A percentile compares a stretch with the other conserved stretches of the same genome.
Conservation (phyloP, 2,888 invertebrate genomes). For the Hecatera dysodea region DNA sequence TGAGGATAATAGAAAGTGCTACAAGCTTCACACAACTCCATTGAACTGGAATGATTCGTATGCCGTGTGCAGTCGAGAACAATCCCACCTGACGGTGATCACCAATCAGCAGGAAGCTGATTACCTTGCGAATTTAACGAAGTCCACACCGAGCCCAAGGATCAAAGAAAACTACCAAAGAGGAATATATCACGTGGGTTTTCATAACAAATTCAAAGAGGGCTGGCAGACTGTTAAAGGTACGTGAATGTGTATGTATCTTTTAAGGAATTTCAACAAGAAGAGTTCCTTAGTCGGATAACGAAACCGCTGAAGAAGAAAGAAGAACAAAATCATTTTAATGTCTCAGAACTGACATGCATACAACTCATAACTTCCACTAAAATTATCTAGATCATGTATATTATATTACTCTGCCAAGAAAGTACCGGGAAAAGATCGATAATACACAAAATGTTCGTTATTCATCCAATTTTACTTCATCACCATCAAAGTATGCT, state of each 20-base stretch:
- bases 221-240: slow-evolving; percentile 76
- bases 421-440: too few relatives aligned
- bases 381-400: neutral
- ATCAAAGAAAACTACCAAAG: slow-evolving; percentile 21
- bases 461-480: too few relatives aligned
- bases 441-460: too few relatives aligned
- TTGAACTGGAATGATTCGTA: slow-evolving; percentile 79
- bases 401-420: too few relatives aligned
- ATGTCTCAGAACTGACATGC: neutral
- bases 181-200: slow-evolving; percentile 69
- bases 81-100: slow-evolving; percentile 77
- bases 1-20: slow-evolving; percentile 73
- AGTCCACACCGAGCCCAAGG: neutral
- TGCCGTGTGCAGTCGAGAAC: slow-evolving; percentile 75
- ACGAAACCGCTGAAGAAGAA: too few relatives aligned
- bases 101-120: slow-evolving; percentile 63
- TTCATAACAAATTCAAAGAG: slow-evolving; percentile 59
- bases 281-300: neutral
- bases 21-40: slow-evolving; percentile 80
- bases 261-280: neutral
- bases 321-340: too few relatives aligned
- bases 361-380: neutral
- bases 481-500: too few relatives aligned
- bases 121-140: slow-evolving; percentile 22
- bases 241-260: slow-evolving; percentile 37